Conservation (phyloP, 2,888 invertebrate species). For the Parasteatoda lunata region DNA sequence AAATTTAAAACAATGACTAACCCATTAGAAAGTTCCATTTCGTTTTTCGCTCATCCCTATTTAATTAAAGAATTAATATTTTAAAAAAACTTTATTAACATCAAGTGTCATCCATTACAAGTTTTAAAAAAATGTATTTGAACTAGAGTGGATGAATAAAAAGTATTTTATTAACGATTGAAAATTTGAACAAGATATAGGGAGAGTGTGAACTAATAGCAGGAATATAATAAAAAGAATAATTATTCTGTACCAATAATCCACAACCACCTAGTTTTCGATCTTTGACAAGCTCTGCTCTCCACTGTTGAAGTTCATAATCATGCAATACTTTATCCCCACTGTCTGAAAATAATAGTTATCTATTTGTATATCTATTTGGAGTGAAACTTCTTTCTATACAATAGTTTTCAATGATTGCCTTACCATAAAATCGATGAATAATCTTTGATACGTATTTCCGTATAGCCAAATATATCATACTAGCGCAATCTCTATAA, state of each 20-base stretch:
- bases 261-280: conserved; percentile 73
- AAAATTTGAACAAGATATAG: no score
- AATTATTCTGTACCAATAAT: conserved; percentile 68
- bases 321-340: conserved; percentile 72
- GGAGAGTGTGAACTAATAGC: no score
- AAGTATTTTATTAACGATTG: no score
- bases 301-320: conserved; percentile 73
- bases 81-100: no score
- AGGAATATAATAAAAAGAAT: no score
- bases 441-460: conserved; percentile 75
- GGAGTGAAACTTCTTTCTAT: background rate
- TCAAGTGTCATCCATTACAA: no score
- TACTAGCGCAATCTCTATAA: conserved; percentile 76
- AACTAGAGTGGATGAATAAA: no score
- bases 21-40: no score
- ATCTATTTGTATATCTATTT: background rate
- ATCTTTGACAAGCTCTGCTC: conserved; percentile 73
- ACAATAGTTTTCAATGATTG: background rate
- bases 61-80: no score
- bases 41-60: no score
- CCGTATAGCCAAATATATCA: conserved; percentile 74
- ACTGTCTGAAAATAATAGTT: conserved; percentile 72
- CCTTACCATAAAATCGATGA: conserved; percentile 74
- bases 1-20: no score
- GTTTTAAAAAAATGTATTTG: no score